Percentiles rank a stretch among this genome's conserved stretches.
Evolutionary conservation across 2,113 vertebrate species (phyloP).

Genomic region (Calidris pygmaea): DNA sequence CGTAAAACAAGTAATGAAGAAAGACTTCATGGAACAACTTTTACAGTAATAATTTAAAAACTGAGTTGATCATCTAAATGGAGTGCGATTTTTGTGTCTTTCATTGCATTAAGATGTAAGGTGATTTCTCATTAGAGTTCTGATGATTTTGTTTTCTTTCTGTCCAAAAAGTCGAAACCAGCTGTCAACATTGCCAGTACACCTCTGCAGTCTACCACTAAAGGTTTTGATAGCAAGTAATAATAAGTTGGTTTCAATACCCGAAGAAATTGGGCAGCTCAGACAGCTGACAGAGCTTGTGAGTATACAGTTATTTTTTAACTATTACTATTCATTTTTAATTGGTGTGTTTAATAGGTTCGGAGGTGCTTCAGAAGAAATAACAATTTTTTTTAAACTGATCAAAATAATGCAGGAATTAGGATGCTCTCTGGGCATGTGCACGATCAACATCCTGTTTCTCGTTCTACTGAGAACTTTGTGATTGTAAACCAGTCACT

Average conservation of each 20-base stretch:
- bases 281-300: slow-evolving; percentile 93
- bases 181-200: slow-evolving; percentile 86
- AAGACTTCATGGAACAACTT: not conserved
- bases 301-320: slow-evolving; percentile 63
- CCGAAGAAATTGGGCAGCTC: slow-evolving; percentile 91
- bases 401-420: not conserved
- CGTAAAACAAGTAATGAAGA: not conserved
- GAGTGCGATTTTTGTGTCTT: not conserved
- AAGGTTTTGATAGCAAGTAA: slow-evolving; percentile 97
- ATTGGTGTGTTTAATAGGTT: not conserved
- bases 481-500: not conserved
- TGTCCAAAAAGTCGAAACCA: slow-evolving; percentile 89
- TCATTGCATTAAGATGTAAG: not conserved
- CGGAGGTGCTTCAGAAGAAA: not conserved
- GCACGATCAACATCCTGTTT: not conserved
- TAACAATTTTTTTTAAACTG: not conserved
- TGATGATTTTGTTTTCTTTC: slow-evolving; percentile 31
- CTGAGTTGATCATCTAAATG: not conserved
- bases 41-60: not conserved
- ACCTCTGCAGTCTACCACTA: slow-evolving; percentile 89
- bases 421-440: not conserved
- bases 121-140: not conserved
- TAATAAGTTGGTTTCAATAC: slow-evolving; percentile 94
- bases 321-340: not conserved
- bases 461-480: not conserved